phyloP scores from a whole-genome alignment of 2,113 vertebrate genomes.

The Rutilus rutilus region DNA sequence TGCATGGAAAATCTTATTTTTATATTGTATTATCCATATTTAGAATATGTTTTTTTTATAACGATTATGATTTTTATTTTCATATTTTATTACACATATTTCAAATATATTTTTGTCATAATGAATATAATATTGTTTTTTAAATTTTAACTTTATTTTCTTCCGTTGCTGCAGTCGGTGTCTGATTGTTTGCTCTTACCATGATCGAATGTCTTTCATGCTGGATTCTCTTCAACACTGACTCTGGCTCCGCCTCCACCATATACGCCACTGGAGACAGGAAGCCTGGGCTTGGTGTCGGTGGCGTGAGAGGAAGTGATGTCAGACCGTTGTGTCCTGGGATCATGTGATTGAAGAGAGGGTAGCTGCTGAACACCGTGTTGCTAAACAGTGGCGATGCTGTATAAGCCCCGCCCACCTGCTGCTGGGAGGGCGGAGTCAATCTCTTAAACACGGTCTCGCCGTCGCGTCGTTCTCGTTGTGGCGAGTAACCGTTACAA shows the following conservation, averaged over 20 bases:
- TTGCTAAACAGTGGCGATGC: constrained; percentile 62
- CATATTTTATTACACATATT: neutral
- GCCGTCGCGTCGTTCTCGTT: constrained; percentile 1
- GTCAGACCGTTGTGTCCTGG: constrained; percentile 68
- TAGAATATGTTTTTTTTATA: neutral
- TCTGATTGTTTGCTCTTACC: constrained; percentile 61
- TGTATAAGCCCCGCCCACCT: constrained; percentile 57
- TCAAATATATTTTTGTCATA: neutral
- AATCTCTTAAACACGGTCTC: constrained; percentile 53
- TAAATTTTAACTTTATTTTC: neutral
- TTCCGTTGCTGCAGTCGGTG: too few relatives aligned
- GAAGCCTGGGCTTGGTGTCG: constrained; percentile 63
- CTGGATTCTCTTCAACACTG: constrained; percentile 71
- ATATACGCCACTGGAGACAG: constrained; percentile 74
- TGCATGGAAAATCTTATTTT: neutral
- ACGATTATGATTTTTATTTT: neutral
- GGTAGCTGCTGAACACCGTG: constrained; percentile 68
- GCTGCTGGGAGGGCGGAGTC: constrained; percentile 60
- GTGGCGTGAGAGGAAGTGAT: constrained; percentile 65
- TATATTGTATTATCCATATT: neutral
- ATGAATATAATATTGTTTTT: neutral
- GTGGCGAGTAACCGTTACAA: constrained; percentile 44
- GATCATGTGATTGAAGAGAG: constrained; percentile 63
- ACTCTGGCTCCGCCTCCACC: constrained; percentile 72
- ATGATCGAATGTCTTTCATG: constrained; percentile 72